Conservation (phyloP, 1,140 invertebrate genomes). For the Aleiodes sp. region DNA sequence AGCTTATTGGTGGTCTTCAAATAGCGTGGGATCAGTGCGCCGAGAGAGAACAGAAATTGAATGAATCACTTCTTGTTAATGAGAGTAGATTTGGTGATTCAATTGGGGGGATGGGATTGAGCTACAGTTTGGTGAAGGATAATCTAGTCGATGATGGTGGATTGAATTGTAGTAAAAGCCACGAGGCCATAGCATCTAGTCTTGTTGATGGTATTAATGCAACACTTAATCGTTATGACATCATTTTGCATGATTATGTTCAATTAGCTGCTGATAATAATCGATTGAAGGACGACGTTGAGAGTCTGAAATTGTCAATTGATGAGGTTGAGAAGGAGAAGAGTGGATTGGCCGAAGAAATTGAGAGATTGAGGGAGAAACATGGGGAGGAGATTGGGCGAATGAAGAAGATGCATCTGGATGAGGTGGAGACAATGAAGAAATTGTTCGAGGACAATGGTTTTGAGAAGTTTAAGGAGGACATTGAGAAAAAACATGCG, state of each 20-base stretch:
- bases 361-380: slow-evolving; percentile 38
- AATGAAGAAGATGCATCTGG: slow-evolving; percentile 37
- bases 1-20: slow-evolving; percentile 70
- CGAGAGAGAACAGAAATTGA: slow-evolving; percentile 68
- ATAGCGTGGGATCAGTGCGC: slow-evolving; percentile 71
- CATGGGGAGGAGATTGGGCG: slow-evolving; percentile 62
- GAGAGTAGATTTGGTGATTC: slow-evolving; percentile 62
- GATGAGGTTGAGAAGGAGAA: slow-evolving; percentile 48
- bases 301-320: slow-evolving; percentile 32
- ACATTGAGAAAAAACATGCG: slow-evolving; percentile 72
- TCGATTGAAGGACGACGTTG: slow-evolving; percentile 40
- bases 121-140: neutral
- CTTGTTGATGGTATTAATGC: neutral
- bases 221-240: neutral
- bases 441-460: slow-evolving; percentile 65
- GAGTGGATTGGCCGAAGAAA: slow-evolving; percentile 28
- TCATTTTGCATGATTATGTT: neutral
- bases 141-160: too few species aligned
- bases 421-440: slow-evolving; percentile 50
- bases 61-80: slow-evolving; percentile 64
- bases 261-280: neutral
- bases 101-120: slow-evolving; percentile 19
- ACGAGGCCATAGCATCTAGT: neutral
- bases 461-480: slow-evolving; percentile 65
- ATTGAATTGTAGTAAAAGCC: neutral